Conservation (phyloP, 2,797 vertebrate genomes). For the Danio jaintianensis region DNA sequence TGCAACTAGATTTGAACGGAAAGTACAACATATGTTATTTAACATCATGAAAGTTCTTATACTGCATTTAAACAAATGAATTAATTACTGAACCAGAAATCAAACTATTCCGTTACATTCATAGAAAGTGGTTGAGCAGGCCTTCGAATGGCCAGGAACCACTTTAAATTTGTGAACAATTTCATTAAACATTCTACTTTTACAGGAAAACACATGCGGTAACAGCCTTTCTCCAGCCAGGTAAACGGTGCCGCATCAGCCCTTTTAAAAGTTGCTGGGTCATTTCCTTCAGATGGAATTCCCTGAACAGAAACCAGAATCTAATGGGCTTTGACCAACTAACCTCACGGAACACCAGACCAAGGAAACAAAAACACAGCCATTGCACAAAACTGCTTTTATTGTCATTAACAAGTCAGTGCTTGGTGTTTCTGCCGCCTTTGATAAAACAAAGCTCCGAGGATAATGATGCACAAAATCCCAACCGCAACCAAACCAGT, state of each 20-base stretch:
- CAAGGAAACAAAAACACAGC: neutral
- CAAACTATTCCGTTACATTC: too few relatives aligned
- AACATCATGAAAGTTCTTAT: too few relatives aligned
- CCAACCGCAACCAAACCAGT: slow-evolving; percentile 36
- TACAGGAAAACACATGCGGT: neutral
- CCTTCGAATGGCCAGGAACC: too few relatives aligned
- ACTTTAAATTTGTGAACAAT: too few relatives aligned
- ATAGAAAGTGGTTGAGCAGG: neutral
- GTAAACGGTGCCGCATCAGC: slow-evolving; percentile 14
- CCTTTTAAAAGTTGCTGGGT: slow-evolving; percentile 19
- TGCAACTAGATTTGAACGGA: too few relatives aligned
- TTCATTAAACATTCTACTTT: neutral
- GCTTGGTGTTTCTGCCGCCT: neutral
- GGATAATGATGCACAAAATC: slow-evolving; percentile 5
- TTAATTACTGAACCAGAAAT: too few relatives aligned
- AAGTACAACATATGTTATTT: too few relatives aligned
- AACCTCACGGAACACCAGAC: neutral
- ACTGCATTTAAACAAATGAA: too few relatives aligned
- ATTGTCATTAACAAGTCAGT: slow-evolving; percentile 11
- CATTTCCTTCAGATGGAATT: slow-evolving; percentile 28
- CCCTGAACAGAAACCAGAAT: slow-evolving; percentile 30
- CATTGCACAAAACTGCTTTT: slow-evolving; percentile 7
- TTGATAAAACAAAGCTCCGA: slow-evolving; percentile 19
- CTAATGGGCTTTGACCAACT: slow-evolving; percentile 29
- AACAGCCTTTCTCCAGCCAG: neutral